These are phyloP conservation scores for Polietes domitor DNA, from an alignment of 2,888 invertebrate genomes.

Conservation along the genomic window DNA sequence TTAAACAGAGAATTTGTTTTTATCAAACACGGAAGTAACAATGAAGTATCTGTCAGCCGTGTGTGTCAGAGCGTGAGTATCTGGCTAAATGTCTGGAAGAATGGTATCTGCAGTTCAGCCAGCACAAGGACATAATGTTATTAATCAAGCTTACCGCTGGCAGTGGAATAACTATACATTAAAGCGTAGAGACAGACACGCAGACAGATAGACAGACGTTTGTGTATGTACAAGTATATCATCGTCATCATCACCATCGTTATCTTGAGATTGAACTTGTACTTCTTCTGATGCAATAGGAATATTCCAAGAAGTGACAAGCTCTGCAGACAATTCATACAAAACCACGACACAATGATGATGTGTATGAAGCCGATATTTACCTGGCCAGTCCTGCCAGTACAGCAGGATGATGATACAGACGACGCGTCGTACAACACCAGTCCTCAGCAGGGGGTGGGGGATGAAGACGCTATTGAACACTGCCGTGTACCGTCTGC, in stretches of 20 bases:
- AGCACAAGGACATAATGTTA: constrained; percentile 49
- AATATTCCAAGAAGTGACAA: constrained; percentile 1
- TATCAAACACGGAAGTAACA: constrained; percentile 42
- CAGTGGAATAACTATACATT: constrained; percentile 37
- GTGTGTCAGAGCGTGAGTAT: constrained; percentile 5
- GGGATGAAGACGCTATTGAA: constrained; percentile 30
- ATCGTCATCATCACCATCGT: constrained; percentile 29
- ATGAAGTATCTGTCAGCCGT: constrained; percentile 21
- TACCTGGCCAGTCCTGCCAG: constrained; percentile 48
- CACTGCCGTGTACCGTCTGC: background rate
- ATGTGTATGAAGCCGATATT: constrained; percentile 24
- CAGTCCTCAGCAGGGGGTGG: background rate
- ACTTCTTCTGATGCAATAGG: constrained; percentile 12
- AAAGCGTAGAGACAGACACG: constrained; percentile 7
- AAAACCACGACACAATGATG: constrained; percentile 37
- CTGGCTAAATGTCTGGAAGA: constrained; percentile 36
- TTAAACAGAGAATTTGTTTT: constrained; percentile 54
- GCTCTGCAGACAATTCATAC: constrained; percentile 21
- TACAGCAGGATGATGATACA: constrained; percentile 16
- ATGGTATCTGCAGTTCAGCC: constrained; percentile 27
- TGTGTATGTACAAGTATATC: constrained; percentile 24
- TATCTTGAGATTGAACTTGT: constrained; percentile 17
- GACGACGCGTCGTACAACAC: background rate
- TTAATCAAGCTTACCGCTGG: constrained; percentile 62
- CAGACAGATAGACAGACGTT: background rate